A percentile compares a stretch with the other conserved stretches of the same genome.
phyloP scores from a whole-genome alignment of 2,113 vertebrate species.

The Myotis yumanensis region DNA sequence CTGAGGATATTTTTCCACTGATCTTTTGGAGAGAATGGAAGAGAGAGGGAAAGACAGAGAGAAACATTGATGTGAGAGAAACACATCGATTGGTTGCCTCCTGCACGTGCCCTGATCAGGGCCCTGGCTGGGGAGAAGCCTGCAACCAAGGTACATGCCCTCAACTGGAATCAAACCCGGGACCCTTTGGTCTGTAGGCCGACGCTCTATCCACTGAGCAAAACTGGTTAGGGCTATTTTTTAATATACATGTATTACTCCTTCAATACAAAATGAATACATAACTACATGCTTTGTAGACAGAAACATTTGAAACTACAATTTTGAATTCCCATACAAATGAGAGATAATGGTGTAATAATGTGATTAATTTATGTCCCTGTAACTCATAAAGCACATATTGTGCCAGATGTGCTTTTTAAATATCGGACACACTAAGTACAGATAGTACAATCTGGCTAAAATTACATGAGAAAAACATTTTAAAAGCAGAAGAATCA shows the following conservation, averaged over 20 bases:
- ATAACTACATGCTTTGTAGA: neutral
- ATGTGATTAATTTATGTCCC: neutral
- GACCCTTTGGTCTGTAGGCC: too few species aligned
- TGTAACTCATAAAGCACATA: neutral
- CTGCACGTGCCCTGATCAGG: too few species aligned
- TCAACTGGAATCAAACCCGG: fast-evolving
- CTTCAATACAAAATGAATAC: conserved; percentile 19
- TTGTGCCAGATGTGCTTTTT: conserved; percentile 31
- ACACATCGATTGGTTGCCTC: too few species aligned
- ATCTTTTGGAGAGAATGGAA: too few species aligned
- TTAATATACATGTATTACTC: neutral
- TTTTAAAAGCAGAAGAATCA: conserved; percentile 3
- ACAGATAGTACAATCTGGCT: neutral
- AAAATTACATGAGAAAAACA: neutral
- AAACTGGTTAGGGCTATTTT: neutral
- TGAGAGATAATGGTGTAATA: conserved; percentile 1
- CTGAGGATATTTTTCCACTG: too few species aligned
- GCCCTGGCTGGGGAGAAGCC: too few species aligned
- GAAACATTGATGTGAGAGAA: too few species aligned
- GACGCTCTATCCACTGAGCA: too few species aligned
- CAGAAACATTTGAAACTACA: conserved; percentile 24
- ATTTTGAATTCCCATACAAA: conserved; percentile 15
- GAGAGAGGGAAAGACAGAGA: too few species aligned
- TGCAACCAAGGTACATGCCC: too few species aligned
- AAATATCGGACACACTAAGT: neutral